Base-by-base conservation (phyloP, 2,888 invertebrate genomes). In the Drosophila testacea region DNA sequence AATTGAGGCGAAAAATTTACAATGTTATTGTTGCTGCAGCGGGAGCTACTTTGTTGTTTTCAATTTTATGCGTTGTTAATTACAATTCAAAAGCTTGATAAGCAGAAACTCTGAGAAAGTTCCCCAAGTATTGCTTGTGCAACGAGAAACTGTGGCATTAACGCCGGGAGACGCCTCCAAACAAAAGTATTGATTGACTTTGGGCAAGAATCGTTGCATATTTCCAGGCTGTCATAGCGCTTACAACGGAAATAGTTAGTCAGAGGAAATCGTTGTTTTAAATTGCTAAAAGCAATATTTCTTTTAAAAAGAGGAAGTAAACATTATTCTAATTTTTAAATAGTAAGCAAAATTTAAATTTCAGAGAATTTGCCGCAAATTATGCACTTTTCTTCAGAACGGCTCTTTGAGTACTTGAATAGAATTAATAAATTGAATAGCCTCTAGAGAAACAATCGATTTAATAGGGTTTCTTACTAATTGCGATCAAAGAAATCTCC, bases 11-110 rank as follows among this genome's bases (percentile, higher is more conserved):
- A 55, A 70, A 65, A 56, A 64, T 59, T 68, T 62, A 68, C 59
- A 81, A 27, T 46, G 13, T 30, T 46, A 38, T 46, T 39, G 10
- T 11, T 73, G 51, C 44, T 66, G 62, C 56, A 66, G 60, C 46
- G 41, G 46, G 27, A 39, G 39, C 60, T 63, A 74, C 73, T 79
- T 79, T 75, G 74, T 79, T 81, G 64, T 66, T 61, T 47, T 71
- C 39, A 57, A 78, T 71, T 83, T 88, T 72, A 77, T 71, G 72
- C 38, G 56, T 68, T 79, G 85, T 84, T 85, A 76, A 88, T 81
- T 79, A 64, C 65, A 68, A 65, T n/a, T 5, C 51, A 44, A 9
- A 47, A 59, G 54, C 16, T 22, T 34, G 22, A 16, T 9, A 39
- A n/a, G 55, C 27, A 42, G 36, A 64, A 69, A 36, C 39, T 28